Conservation (phyloP, 1,140 invertebrate species). For the Aphis craccivora region DNA sequence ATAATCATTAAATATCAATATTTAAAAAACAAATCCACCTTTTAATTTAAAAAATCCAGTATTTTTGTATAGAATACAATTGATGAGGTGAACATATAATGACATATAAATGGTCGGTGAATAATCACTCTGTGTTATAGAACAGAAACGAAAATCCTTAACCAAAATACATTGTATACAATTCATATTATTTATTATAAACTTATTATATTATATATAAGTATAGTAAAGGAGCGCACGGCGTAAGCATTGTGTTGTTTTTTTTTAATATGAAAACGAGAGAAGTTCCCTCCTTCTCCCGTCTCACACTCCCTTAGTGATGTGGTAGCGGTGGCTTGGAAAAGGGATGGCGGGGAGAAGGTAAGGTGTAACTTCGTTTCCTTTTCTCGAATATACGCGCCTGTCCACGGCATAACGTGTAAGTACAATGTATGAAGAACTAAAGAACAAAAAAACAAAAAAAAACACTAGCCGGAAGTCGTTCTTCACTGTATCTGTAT, state of each 20-base stretch:
- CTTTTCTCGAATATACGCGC: neutral
- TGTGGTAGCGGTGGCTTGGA: neutral
- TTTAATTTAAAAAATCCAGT: neutral
- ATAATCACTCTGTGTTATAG: neutral
- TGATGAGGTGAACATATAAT: neutral
- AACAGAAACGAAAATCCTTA: neutral
- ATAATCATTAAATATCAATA: neutral
- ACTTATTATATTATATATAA: constrained; percentile 14
- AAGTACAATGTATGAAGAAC: constrained; percentile 20
- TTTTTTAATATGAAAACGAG: constrained; percentile 7
- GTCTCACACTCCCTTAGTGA: neutral
- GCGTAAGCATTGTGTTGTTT: neutral
- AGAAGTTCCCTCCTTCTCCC: neutral
- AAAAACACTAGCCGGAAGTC: constrained; percentile 46
- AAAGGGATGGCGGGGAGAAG: neutral
- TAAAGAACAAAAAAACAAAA: neutral
- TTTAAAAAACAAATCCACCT: neutral
- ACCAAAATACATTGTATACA: neutral
- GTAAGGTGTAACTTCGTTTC: neutral
- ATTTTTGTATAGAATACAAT: neutral
- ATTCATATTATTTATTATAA: neutral
- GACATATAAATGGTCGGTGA: neutral
- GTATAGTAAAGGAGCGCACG: neutral
- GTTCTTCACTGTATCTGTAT: constrained; percentile 44
- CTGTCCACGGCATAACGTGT: neutral